phyloP scores from a whole-genome alignment of 2,888 invertebrate species.

The Coecobrya sp. region DNA sequence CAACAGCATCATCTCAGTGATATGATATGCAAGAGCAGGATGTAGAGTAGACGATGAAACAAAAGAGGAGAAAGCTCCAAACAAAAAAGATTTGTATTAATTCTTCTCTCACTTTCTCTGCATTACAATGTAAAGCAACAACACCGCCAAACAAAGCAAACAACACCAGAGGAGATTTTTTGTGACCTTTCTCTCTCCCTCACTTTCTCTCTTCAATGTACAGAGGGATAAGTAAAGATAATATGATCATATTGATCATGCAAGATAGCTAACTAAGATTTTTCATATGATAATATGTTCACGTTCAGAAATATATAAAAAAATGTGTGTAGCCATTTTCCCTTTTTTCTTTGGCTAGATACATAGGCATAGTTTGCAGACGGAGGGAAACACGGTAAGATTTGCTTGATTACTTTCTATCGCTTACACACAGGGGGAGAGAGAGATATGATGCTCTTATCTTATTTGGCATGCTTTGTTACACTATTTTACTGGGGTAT shows the following conservation, averaged over 20 bases:
- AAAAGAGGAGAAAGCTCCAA: neutral
- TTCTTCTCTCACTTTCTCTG: neutral
- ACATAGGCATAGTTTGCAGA: constrained; percentile 51
- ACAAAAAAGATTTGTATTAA: constrained; percentile 34
- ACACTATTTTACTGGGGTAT: neutral
- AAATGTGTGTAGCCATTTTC: too few species aligned
- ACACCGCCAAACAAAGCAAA: neutral
- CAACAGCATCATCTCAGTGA: neutral
- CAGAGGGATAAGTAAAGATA: neutral
- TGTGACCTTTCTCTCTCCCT: neutral
- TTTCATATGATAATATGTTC: too few species aligned
- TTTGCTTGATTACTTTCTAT: constrained; percentile 59
- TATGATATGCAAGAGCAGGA: neutral
- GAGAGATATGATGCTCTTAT: constrained; percentile 10
- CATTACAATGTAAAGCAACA: neutral
- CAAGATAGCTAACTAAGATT: too few species aligned
- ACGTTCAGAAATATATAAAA: too few species aligned
- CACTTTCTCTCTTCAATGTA: neutral
- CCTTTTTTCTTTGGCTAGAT: too few species aligned
- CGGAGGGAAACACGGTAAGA: constrained; percentile 20
- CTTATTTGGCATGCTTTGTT: constrained; percentile 52
- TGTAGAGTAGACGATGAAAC: too few species aligned
- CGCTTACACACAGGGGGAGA: neutral
- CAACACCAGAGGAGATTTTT: too few species aligned
- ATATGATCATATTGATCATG: too few species aligned